phyloP scores from a whole-genome alignment of 2,113 vertebrate species.

The Lycaon pictus region DNA sequence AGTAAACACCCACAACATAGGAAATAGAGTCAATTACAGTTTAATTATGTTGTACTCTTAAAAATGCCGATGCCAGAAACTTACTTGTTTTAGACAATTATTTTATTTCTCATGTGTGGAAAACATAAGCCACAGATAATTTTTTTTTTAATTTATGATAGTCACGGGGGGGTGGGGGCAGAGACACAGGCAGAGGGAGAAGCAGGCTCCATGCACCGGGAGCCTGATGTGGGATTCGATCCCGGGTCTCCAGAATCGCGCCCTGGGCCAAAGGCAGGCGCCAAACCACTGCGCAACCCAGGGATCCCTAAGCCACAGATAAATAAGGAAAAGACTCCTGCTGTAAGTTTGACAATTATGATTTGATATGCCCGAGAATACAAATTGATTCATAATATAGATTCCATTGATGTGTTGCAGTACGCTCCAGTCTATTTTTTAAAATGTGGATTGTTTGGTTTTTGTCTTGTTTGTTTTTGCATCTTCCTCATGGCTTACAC shows the following conservation, averaged over 20 bases:
- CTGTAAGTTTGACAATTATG: slow-evolving; percentile 42
- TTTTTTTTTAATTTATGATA: too few relatives aligned
- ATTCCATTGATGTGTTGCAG: not conserved
- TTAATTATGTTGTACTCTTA: not conserved
- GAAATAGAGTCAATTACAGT: not conserved
- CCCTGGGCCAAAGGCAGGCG: too few relatives aligned
- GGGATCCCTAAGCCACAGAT: not conserved
- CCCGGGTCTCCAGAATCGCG: too few relatives aligned
- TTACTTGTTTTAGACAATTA: slow-evolving; percentile 3
- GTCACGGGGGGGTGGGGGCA: too few relatives aligned
- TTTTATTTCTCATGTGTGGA: slow-evolving; percentile 48
- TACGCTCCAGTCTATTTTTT: not conserved
- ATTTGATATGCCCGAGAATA: slow-evolving; percentile 17
- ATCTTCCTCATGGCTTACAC: slow-evolving; percentile 8
- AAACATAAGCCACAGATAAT: not conserved
- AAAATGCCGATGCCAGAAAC: slow-evolving; percentile 24
- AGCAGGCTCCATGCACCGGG: too few relatives aligned
- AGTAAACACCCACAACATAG: not conserved
- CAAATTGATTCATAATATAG: slow-evolving; percentile 36
- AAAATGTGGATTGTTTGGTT: not conserved
- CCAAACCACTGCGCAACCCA: too few relatives aligned
- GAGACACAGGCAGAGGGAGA: too few relatives aligned
- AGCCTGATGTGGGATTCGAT: too few relatives aligned
- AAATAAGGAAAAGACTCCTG: slow-evolving; percentile 46
- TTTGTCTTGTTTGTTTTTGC: slow-evolving; percentile 29